A percentile compares a stretch with the other conserved stretches of the same genome.
Conservation (phyloP, 2,113 vertebrate species). For the Pampusana beccarii region DNA sequence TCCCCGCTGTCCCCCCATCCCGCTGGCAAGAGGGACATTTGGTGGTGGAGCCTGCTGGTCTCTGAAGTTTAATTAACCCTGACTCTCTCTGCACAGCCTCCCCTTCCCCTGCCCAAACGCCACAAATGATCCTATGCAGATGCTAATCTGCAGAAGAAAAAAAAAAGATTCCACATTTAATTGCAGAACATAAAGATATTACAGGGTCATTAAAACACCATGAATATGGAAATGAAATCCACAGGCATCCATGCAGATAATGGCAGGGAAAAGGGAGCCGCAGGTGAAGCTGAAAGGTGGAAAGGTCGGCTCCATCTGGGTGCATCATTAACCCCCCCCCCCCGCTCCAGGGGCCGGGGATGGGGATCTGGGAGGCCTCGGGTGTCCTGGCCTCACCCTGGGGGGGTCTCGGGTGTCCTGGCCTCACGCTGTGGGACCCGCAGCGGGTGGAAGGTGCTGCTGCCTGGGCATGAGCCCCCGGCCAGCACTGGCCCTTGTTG, state of each 20-base stretch:
- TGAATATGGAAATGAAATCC: slow-evolving; percentile 69
- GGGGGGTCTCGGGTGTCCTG: too few species aligned
- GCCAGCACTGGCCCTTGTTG: background rate
- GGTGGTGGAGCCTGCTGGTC: too few species aligned
- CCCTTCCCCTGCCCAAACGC: background rate
- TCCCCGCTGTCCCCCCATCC: too few species aligned
- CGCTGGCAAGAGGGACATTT: too few species aligned
- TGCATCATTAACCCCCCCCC: background rate
- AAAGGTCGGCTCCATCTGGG: background rate
- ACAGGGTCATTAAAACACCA: slow-evolving; percentile 55
- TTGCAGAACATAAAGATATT: slow-evolving; percentile 55
- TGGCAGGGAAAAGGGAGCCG: background rate
- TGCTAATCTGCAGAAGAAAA: slow-evolving; percentile 1
- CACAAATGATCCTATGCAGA: slow-evolving; percentile 31
- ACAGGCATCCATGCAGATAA: slow-evolving; percentile 34
- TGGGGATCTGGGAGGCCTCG: fast-evolving
- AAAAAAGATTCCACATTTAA: slow-evolving; percentile 21
- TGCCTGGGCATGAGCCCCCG: fast-evolving
- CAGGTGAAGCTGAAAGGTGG: slow-evolving; percentile 36
- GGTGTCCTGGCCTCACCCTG: background rate
- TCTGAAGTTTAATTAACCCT: slow-evolving; percentile 27
- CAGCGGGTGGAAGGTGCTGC: background rate
- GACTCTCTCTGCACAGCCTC: background rate
- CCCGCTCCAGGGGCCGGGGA: background rate
- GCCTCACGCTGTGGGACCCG: fast-evolving